These are phyloP conservation scores for Diphyllodes magnificus DNA, from an alignment of 2,113 vertebrate species.

Conservation along the genomic window DNA sequence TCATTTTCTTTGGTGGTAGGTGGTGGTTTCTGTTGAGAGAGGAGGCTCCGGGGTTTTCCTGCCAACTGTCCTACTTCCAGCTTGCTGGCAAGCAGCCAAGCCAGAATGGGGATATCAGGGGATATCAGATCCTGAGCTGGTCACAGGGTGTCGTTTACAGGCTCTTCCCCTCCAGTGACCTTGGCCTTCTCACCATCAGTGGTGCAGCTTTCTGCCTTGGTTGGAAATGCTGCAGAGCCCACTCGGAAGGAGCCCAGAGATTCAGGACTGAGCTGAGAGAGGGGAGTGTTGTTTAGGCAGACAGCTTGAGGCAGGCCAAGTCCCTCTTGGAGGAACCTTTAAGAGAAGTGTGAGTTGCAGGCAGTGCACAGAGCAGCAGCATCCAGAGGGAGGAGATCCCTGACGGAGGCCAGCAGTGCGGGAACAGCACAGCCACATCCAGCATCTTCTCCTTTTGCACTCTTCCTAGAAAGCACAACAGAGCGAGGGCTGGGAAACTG, in stretches of 20 bases:
- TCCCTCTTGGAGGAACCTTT: not conserved
- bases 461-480: not conserved
- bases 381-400: not conserved
- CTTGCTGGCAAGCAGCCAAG: not conserved
- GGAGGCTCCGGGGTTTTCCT: not conserved
- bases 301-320: not conserved
- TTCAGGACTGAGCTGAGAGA: not conserved
- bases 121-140: not conserved
- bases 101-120: not conserved
- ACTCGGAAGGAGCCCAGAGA: not conserved
- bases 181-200: not conserved
- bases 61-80: not conserved
- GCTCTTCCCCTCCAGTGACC: not conserved
- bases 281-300: not conserved
- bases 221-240: not conserved
- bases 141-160: not conserved
- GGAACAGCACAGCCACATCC: not conserved
- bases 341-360: not conserved
- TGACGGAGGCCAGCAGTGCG: not conserved
- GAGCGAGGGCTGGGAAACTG: not conserved
- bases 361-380: not conserved
- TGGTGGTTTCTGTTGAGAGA: not conserved
- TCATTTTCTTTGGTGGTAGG: rapidly evolving
- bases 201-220: not conserved
- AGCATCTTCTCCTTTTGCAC: not conserved